Evolutionary conservation across 2,113 vertebrate species (phyloP).

Genomic region (Microcebus ravelobensis): DNA sequence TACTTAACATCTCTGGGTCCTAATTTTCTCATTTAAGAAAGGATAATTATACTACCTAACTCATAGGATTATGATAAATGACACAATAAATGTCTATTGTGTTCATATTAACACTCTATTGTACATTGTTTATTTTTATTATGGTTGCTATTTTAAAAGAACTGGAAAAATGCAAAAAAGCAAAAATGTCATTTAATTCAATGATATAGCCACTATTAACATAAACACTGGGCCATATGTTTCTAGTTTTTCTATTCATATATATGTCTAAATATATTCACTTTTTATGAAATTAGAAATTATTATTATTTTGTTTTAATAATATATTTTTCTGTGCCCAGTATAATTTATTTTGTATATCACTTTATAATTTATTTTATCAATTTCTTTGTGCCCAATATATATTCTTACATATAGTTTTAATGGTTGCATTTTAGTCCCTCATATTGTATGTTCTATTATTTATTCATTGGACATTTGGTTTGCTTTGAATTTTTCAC

Average conservation of each 20-base stretch:
- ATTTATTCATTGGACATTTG: not conserved
- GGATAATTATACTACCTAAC: constrained; percentile 1
- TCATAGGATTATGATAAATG: not conserved
- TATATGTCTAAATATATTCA: not conserved
- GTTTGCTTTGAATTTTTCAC: not conserved
- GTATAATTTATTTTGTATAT: not conserved
- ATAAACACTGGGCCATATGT: not conserved
- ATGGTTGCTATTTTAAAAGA: constrained; percentile 28
- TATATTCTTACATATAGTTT: not conserved
- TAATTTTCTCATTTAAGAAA: constrained; percentile 41
- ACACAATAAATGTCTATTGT: constrained; percentile 3
- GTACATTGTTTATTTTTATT: not conserved
- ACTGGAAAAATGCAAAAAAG: constrained; percentile 32
- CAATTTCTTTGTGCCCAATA: not conserved
- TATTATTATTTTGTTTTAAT: not conserved
- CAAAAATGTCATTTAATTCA: constrained; percentile 9
- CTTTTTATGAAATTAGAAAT: constrained; percentile 8
- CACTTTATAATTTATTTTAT: not conserved
- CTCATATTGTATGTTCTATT: not conserved
- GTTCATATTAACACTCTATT: not conserved
- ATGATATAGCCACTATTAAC: constrained; percentile 5
- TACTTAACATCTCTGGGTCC: not conserved
- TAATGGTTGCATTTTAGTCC: not conserved
- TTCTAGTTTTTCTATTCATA: not conserved
- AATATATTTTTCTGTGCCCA: not conserved